Evolutionary conservation across 1,140 invertebrate species (phyloP).

Genomic region (Antheraea mylitta): DNA sequence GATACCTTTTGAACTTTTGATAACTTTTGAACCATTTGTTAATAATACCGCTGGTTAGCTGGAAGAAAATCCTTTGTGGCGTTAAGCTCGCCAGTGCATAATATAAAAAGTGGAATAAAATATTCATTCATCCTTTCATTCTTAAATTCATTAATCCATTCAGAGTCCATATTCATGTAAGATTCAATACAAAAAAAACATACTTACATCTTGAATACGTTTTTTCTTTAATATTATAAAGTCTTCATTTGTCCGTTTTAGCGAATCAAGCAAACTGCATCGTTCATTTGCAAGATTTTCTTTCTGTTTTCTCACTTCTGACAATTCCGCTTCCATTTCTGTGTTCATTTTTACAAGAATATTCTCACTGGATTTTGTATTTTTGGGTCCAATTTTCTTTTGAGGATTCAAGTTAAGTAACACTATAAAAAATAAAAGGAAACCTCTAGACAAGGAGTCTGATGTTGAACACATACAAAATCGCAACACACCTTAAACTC

Average conservation of each 20-base stretch:
- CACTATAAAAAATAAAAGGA: conserved; percentile 48
- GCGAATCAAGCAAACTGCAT: conserved; percentile 80
- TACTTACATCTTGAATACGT: conserved; percentile 85
- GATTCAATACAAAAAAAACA: conserved; percentile 1
- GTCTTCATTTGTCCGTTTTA: conserved; percentile 84
- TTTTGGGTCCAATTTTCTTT: conserved; percentile 62
- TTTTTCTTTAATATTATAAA: conserved; percentile 86
- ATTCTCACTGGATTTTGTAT: conserved; percentile 73
- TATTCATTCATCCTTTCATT: too few species aligned
- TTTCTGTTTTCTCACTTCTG: conserved; percentile 77
- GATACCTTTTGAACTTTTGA: too few species aligned
- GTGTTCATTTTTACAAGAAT: conserved; percentile 71
- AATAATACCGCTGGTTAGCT: too few species aligned
- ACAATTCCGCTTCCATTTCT: conserved; percentile 65
- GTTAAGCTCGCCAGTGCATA: too few species aligned
- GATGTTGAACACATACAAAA: too few species aligned
- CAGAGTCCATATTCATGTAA: too few species aligned
- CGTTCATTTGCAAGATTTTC: conserved; percentile 81
- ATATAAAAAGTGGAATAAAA: too few species aligned
- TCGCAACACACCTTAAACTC: too few species aligned
- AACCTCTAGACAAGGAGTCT: too few species aligned
- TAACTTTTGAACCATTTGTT: too few species aligned
- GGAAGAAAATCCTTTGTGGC: too few species aligned
- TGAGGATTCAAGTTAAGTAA: conserved; percentile 74
- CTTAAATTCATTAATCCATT: too few species aligned